Evolutionary conservation across 2,888 invertebrate genomes (phyloP).

Genomic region (Ellobium chinense): DNA sequence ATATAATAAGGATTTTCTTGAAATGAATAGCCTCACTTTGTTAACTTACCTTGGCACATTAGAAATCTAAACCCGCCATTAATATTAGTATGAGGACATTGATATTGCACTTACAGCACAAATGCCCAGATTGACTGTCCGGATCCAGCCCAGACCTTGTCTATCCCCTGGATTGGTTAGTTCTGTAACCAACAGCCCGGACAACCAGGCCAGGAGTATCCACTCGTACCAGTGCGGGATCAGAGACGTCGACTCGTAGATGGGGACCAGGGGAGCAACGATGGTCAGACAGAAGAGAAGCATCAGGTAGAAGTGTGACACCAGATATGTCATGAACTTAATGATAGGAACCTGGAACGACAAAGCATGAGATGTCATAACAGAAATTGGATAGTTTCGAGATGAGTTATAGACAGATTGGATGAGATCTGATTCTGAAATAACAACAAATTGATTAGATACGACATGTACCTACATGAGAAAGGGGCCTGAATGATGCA

Average conservation of each 20-base stretch:
- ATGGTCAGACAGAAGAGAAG: conserved; percentile 90
- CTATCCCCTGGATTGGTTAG: conserved; percentile 98
- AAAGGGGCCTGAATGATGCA: no score
- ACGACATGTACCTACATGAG: no score
- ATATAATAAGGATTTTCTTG: no score
- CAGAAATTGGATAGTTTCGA: no score
- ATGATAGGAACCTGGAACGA: conserved; percentile 90
- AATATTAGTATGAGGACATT: no score
- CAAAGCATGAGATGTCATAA: no score
- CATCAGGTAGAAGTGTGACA: conserved; percentile 98
- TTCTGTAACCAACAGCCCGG: conserved; percentile 96
- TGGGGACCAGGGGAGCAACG: conserved; percentile 77
- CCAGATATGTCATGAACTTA: conserved; percentile 99
- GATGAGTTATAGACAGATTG: no score
- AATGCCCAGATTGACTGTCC: conserved; percentile 87
- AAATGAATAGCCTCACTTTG: no score
- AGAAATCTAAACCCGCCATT: no score
- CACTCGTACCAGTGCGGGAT: conserved; percentile 98
- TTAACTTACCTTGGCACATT: no score
- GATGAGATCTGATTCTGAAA: no score
- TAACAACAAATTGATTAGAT: no score
- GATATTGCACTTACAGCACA: conserved; percentile 79
- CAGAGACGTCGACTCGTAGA: conserved; percentile 80
- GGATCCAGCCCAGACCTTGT: conserved; percentile 93
- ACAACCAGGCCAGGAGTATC: conserved; percentile 95